Base-by-base conservation (phyloP, 2,113 vertebrate genomes). In the Trinectes maculatus region DNA sequence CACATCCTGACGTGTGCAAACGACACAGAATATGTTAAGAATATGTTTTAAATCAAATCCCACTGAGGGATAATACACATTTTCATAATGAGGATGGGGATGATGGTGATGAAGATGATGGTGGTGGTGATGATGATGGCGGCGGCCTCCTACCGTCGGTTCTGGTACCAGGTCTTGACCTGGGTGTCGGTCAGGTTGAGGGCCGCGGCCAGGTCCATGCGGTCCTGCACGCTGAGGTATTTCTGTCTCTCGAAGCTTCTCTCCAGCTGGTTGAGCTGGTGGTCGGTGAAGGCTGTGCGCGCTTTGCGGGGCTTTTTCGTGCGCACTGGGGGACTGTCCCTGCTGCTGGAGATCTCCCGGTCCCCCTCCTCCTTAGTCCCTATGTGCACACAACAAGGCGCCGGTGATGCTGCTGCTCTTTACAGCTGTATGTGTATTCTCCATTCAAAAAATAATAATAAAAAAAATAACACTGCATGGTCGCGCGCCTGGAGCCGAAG, bases 211-310 rank as follows among this genome's bases (percentile, higher is more conserved):
- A 99, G 91, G 89, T 99, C 97, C 97, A 99, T 99, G 84, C 97
- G 95, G 91, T 99, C 97, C 89, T 99, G 97, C 60, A 99, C 97
- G 31, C 97, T 99, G 90, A 99, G 93, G 88, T 99, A 99, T 89
- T 99, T 99, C 79, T 99, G 97, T 46, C 97, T 86, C 92, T 99
- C 97, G 79, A 99, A 99, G 90, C 96, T 98, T 29, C 97, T 91
- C 91, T 99, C 97, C 87, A 99, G 91, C 81, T 99, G 97, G 84
- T 98, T 99, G 75, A 99, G 95, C 82, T 99, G 98, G 77, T 99
- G 97, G 90, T 99, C 98, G 0, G 98, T 97, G 77, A 99, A 99
- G 62, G 98, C 98, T 31, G 98, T 99, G 56, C 98, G 91, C 9
- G 98, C 97, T 91, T 99, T 99, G 22, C 97, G 94, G 37, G 98